phyloP scores from a whole-genome alignment of 1,140 invertebrate species.

The Diabrotica virgifera region DNA sequence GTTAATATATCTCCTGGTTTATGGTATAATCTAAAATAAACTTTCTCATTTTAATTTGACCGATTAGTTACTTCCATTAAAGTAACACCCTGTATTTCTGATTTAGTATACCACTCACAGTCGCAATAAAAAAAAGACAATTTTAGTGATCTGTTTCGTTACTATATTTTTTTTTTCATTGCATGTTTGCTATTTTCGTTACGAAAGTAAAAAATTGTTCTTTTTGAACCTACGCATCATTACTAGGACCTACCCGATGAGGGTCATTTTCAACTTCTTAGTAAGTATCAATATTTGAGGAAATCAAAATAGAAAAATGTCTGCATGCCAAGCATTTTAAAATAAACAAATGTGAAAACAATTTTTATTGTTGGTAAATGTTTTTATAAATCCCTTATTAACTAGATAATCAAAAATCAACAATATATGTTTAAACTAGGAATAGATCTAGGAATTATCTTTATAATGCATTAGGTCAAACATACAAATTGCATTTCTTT shows the following conservation, averaged over 20 bases:
- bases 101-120: background rate
- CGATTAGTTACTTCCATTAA: too few relatives aligned
- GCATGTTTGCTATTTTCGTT: constrained; percentile 34
- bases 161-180: constrained; percentile 10
- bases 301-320: background rate
- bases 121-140: background rate
- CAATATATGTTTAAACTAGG: too few relatives aligned
- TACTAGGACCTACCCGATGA: constrained; percentile 59
- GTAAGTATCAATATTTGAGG: constrained; percentile 54
- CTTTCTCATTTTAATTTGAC: too few relatives aligned
- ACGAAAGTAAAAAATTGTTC: constrained; percentile 55
- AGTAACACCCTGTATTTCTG: background rate
- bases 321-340: constrained; percentile 31
- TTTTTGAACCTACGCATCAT: constrained; percentile 65
- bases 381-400: too few relatives aligned
- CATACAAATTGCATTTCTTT: too few relatives aligned
- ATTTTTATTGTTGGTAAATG: background rate
- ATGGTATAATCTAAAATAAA: too few relatives aligned
- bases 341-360: background rate
- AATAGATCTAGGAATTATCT: too few relatives aligned
- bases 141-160: constrained; percentile 3
- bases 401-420: too few relatives aligned
- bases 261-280: constrained; percentile 53
- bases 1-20: too few relatives aligned
- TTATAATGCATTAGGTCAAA: too few relatives aligned